Percentiles rank a stretch among this genome's conserved stretches.
These are phyloP conservation scores for Hypomecis atomaria DNA, from an alignment of 2,888 invertebrate genomes.

Conservation along the genomic window DNA sequence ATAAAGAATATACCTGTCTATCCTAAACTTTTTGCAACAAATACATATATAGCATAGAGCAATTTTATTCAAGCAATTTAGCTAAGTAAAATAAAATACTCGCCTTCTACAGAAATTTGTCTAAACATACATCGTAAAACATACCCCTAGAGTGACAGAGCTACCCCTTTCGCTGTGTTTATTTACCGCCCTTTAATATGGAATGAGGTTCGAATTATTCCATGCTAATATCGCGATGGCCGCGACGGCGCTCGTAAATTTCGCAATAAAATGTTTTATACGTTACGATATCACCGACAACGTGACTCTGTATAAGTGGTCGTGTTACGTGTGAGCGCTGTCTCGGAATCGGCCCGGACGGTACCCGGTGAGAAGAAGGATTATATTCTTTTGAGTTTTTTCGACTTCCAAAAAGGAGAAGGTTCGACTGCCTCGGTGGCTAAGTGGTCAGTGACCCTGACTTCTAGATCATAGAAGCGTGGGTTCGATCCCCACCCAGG, in stretches of 20 bases:
- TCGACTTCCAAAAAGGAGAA: too few relatives aligned
- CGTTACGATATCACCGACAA: slow-evolving; percentile 12
- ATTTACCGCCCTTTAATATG: slow-evolving; percentile 20
- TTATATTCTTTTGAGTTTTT: too few relatives aligned
- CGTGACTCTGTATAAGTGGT: slow-evolving; percentile 25
- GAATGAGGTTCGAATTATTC: slow-evolving; percentile 18
- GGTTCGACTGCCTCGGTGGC: too few relatives aligned
- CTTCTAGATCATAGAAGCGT: too few relatives aligned
- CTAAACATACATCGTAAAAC: slow-evolving; percentile 1
- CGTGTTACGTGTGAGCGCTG: slow-evolving; percentile 7
- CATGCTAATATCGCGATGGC: slow-evolving; percentile 24
- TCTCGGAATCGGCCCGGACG: slow-evolving; percentile 15
- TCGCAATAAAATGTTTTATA: slow-evolving; percentile 31
- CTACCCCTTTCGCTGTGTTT: slow-evolving; percentile 18
- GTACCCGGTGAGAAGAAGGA: not conserved
- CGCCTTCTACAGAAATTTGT: too few relatives aligned
- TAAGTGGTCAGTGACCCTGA: too few relatives aligned
- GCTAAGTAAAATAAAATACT: too few relatives aligned
- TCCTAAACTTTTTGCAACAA: too few relatives aligned
- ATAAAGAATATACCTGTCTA: too few relatives aligned
- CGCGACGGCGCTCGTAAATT: slow-evolving; percentile 23
- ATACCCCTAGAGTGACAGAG: not conserved
- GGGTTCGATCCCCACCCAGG: too few relatives aligned
- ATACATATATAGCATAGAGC: too few relatives aligned
- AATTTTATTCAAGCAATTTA: too few relatives aligned